These are phyloP conservation scores for Diglossa cyanea DNA, from an alignment of 2,797 vertebrate species.

Conservation along the genomic window DNA sequence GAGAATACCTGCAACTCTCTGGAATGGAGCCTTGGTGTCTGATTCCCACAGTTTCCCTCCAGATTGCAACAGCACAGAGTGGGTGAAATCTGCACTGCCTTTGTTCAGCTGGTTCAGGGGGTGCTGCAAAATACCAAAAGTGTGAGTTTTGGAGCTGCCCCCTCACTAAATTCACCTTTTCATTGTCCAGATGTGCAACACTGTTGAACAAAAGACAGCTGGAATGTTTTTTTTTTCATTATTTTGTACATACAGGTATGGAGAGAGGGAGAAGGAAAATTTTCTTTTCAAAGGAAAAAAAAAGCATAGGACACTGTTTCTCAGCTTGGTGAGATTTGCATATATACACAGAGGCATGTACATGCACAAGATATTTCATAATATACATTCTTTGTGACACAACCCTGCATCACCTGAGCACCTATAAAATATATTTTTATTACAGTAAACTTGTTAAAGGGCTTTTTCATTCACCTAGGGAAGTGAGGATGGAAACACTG, in stretches of 20 bases:
- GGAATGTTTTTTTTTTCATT: not conserved
- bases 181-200: not conserved
- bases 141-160: not conserved
- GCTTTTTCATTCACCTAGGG: not conserved
- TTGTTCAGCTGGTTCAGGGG: not conserved
- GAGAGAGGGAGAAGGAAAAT: not conserved
- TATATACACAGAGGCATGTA: not conserved
- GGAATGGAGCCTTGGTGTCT: not conserved
- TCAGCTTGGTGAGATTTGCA: not conserved
- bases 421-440: not conserved
- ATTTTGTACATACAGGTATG: fast-evolving
- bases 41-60: fast-evolving
- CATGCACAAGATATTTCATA: fast-evolving
- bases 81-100: not conserved
- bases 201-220: fast-evolving
- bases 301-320: not conserved
- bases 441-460: not conserved
- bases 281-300: not conserved
- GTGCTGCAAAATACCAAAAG: not conserved
- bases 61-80: fast-evolving
- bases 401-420: not conserved
- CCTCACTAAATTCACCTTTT: not conserved
- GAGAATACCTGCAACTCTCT: too few species aligned
- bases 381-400: not conserved
- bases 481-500: not conserved